Base-by-base conservation (phyloP, 2,888 invertebrate genomes). In the Aromia moschata region DNA sequence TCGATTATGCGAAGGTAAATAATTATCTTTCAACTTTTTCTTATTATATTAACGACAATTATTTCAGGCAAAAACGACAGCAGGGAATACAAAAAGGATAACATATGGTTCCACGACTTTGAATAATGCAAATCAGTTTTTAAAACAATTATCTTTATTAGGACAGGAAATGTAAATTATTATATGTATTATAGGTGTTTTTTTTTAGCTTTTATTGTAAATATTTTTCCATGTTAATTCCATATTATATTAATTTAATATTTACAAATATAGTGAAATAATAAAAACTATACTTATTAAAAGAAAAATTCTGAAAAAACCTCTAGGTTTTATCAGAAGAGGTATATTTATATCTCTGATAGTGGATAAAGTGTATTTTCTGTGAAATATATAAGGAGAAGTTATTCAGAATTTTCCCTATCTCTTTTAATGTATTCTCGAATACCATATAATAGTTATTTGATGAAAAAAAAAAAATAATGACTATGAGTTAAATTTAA, bases 61-160 rank as follows among this genome's bases (percentile, higher is more conserved):
- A 74, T 85, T 84, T 45, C 80, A 91, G 88, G 91, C 91, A 84
- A 91, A 90, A 78, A 86, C 87, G 62, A 84, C 87, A 5, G 84
- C 88, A 63, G 90, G 90, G 40, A 85, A 85, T 56, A 81, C 86
- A 9, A 91, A 92, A 79, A 88, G 92, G 77, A 91, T 99, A 61
- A 91, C 95, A 53, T 99, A 99, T 79, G 99, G 99, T 33, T 91
- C 96, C 60, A 95, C 98, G 18, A 95, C 98, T 38, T 84, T 99
- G 62, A 91, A 92, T 67, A 98, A 95, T 83, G 96, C 98, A 3
- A 88, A 90, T 70, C 96, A 97, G 78, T 98, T 99, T 82, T 84
- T 98, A 61, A 93, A 93, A 80, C 98, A 99, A 82, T 84, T 94
- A 20, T 89, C 91, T n/a, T 84, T 90, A 18, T 80, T 92, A 63